Evolutionary conservation across 2,888 invertebrate genomes (phyloP).

Genomic region (Sussaba pulchella): DNA sequence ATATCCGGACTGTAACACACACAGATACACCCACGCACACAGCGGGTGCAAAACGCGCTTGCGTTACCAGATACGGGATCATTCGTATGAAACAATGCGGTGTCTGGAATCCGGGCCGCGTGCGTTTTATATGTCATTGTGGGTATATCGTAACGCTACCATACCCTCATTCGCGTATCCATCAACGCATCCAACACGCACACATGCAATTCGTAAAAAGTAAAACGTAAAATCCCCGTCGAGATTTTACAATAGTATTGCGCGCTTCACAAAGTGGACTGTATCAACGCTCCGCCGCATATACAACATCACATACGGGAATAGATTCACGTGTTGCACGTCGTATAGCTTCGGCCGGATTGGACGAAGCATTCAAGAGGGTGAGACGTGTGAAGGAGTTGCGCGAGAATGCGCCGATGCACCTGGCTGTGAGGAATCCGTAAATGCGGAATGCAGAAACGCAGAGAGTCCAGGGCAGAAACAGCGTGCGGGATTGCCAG

Average conservation of each 20-base stretch:
- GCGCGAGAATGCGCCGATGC: slow-evolving; percentile 64
- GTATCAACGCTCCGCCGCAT: neutral
- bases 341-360: neutral
- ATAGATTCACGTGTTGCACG: neutral
- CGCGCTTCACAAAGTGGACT: neutral
- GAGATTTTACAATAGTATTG: slow-evolving; percentile 45
- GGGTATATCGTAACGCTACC: neutral
- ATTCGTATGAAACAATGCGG: slow-evolving; percentile 48
- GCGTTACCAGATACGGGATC: slow-evolving; percentile 47
- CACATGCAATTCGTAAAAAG: neutral
- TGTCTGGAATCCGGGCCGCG: slow-evolving; percentile 32
- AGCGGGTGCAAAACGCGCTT: slow-evolving; percentile 4
- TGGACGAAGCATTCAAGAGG: slow-evolving; percentile 25
- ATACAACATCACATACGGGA: neutral
- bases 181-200: neutral
- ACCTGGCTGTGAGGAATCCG: slow-evolving; percentile 74
- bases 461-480: slow-evolving; percentile 41
- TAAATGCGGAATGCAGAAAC: slow-evolving; percentile 71
- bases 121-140: slow-evolving; percentile 47
- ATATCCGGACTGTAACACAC: slow-evolving; percentile 13
- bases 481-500: slow-evolving; percentile 14
- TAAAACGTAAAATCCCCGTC: slow-evolving; percentile 20
- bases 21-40: neutral
- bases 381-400: slow-evolving; percentile 36
- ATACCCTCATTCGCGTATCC: neutral